Percentiles rank a stretch among this genome's conserved stretches.
Evolutionary conservation across 2,113 vertebrate genomes (phyloP).

Genomic region (Pelecanoides urinatrix): DNA sequence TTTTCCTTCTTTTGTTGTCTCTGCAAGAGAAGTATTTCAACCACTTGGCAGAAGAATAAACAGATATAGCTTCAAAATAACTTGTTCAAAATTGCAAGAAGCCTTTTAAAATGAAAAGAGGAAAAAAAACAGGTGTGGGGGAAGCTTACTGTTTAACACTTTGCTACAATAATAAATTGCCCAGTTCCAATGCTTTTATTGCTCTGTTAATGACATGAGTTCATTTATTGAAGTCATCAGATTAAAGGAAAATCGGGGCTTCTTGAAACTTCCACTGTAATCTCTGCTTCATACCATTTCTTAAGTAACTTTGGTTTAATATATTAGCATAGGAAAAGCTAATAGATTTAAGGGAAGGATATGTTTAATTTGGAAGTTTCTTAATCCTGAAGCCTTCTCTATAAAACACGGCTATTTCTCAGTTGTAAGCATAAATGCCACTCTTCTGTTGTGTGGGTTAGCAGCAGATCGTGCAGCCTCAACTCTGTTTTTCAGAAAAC

Average conservation of each 20-base stretch:
- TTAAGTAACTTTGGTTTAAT: neutral
- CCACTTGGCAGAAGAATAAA: constrained; percentile 20
- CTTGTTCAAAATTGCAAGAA: neutral
- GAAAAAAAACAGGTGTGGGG: neutral
- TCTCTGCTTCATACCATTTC: neutral
- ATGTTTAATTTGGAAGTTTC: neutral
- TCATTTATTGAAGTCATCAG: neutral
- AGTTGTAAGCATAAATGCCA: neutral
- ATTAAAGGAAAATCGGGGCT: neutral
- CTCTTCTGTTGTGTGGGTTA: neutral
- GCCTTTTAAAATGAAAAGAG: neutral
- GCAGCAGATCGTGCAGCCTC: neutral
- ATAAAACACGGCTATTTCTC: neutral
- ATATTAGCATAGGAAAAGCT: neutral
- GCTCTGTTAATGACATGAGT: neutral
- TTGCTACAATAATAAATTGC: neutral
- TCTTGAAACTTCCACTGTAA: neutral
- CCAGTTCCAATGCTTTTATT: neutral
- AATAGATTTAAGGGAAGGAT: neutral
- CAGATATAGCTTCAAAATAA: neutral
- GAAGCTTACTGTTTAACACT: neutral
- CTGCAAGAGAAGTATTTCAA: neutral
- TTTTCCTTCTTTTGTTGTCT: neutral
- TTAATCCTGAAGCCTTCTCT: neutral
- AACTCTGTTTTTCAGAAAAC: neutral